Conservation (phyloP, 2,888 invertebrate species). For the Caenorhabditis angaria region DNA sequence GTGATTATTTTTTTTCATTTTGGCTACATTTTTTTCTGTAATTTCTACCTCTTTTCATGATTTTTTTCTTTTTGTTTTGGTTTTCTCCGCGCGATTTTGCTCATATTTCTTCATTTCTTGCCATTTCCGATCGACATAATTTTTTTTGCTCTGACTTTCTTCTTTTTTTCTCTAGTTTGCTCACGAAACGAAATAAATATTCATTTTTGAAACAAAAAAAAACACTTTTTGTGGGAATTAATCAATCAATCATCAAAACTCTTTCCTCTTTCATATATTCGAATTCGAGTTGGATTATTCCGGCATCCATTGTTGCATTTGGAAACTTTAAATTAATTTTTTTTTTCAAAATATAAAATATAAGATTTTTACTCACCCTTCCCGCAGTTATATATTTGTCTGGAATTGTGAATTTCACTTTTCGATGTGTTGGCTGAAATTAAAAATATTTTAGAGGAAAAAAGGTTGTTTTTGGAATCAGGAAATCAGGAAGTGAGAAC, state of each 20-base stretch:
- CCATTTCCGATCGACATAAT: neutral
- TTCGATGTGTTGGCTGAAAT: slow-evolving; percentile 50
- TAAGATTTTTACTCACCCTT: slow-evolving; percentile 17
- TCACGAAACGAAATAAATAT: slow-evolving; percentile 8
- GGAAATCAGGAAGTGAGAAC: neutral
- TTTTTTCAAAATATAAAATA: neutral
- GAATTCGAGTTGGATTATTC: slow-evolving; percentile 58
- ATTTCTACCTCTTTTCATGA: slow-evolving; percentile 12
- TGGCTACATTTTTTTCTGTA: slow-evolving; percentile 12
- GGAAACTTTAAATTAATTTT: slow-evolving; percentile 47
- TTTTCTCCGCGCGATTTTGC: slow-evolving; percentile 18
- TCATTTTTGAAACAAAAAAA: slow-evolving; percentile 7
- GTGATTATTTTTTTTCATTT: slow-evolving; percentile 28
- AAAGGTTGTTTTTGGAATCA: slow-evolving; percentile 8
- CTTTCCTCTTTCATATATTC: slow-evolving; percentile 44
- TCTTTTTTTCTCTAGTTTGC: slow-evolving; percentile 2
- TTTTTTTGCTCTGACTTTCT: neutral
- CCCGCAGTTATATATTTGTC: slow-evolving; percentile 54
- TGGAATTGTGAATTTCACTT: slow-evolving; percentile 55
- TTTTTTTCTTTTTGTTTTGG: slow-evolving; percentile 14
- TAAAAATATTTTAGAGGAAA: neutral
- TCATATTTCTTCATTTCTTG: neutral
- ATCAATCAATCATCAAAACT: slow-evolving; percentile 37
- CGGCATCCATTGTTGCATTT: slow-evolving; percentile 56
- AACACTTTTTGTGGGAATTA: slow-evolving; percentile 10